Conservation (phyloP, 2,797 vertebrate species). For the Eospalax fontanierii region DNA sequence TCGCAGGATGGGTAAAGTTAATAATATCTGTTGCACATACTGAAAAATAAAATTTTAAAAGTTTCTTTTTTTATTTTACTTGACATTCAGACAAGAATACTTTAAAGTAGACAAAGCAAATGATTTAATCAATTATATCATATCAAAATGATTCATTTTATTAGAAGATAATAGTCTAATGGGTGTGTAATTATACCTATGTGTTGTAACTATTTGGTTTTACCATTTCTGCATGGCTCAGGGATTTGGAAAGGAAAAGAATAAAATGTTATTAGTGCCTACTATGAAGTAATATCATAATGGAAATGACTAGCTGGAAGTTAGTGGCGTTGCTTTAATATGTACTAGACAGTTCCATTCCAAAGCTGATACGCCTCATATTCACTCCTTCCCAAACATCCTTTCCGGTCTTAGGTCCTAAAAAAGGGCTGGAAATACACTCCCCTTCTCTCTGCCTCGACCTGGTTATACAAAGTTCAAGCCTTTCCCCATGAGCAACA, state of each 20-base stretch:
- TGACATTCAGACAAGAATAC: background rate
- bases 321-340: background rate
- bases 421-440: background rate
- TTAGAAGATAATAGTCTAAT: background rate
- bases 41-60: background rate
- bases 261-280: background rate
- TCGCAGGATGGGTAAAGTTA: background rate
- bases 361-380: background rate
- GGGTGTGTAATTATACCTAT: background rate
- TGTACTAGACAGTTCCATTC: background rate
- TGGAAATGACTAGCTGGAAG: background rate
- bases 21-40: background rate
- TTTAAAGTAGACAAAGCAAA: background rate
- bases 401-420: background rate
- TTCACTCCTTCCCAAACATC: background rate
- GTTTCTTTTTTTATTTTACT: background rate
- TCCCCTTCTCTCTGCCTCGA: background rate
- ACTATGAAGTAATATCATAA: background rate
- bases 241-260: background rate
- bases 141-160: background rate
- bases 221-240: background rate
- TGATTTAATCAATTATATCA: background rate
- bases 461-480: background rate
- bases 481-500: background rate
- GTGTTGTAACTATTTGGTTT: background rate